Evolutionary conservation across 2,113 vertebrate species (phyloP), one percentile per base, ranked within the genome.

Genomic region (Ictidomys tridecemlineatus): DNA sequence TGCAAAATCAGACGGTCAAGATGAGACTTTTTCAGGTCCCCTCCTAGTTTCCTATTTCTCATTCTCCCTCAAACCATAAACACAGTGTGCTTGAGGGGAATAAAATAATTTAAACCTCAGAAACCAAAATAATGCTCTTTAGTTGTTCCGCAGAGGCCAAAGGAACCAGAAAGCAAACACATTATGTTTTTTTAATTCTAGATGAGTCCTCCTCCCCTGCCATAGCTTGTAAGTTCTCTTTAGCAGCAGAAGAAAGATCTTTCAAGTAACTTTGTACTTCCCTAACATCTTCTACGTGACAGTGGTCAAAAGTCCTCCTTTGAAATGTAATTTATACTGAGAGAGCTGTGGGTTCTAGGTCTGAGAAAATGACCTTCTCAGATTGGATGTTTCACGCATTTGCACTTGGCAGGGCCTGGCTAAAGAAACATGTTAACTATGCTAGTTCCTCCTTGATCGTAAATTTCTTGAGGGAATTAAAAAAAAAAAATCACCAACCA

Each of bases 361-460:
- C 93, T 90, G 72, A 97, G 94, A 91, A 97, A 96, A 93, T 85
- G 91, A 92, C 86, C 91, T 96, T 94, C 86, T 95, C 85, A 95
- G 69, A 65, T 85, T 79, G 72, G 69, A 76, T 96, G 65, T 45
- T 93, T 92, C 91, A 61, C 34, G 69, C 53, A 51, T 86, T 91
- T 74, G 63, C 32, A 84, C 88, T 87, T 45, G 87, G 84, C 42
- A 88, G 85, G 69, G 84, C 91, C 58, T 91, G 95, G 67, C 86
- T 95, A 76, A 97, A 97, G 96, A 92, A 90, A 96, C 85, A 98
- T 1, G 96, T 79, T 97, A 96, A 95, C 92, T 97, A 91, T 97
- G 97, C 95, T 97, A 97, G 97, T 98, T 99, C 98, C 98, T 98
- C 97, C 98, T 98, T 98, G 97, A 98, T 98, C 89, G 93, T 98